A percentile compares a stretch with the other conserved stretches of the same genome.
These are phyloP conservation scores for Vanessa atalanta DNA, from an alignment of 1,140 invertebrate genomes.

Conservation along the genomic window DNA sequence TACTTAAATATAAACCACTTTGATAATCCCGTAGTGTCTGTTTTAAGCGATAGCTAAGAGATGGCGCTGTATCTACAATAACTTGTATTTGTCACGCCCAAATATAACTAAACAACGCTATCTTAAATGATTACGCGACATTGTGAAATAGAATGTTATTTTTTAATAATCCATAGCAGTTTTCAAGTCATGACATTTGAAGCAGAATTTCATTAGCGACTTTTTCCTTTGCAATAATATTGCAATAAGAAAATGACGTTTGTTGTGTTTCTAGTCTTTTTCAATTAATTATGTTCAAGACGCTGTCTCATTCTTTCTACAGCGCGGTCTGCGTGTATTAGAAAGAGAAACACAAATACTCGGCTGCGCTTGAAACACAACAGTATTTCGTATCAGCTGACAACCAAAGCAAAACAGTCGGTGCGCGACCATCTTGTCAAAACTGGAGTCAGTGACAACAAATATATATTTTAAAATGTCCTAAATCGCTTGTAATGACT, in stretches of 20 bases:
- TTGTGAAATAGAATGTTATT: conserved; percentile 73
- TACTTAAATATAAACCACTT: background rate
- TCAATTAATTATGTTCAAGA: conserved; percentile 50
- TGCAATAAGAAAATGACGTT: conserved; percentile 74
- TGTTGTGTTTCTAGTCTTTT: conserved; percentile 60
- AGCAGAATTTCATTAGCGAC: conserved; percentile 18
- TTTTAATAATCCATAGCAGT: conserved; percentile 47
- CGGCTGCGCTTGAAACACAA: conserved; percentile 59
- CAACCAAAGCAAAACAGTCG: conserved; percentile 82
- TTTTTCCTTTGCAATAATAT: conserved; percentile 69
- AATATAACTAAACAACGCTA: conserved; percentile 60
- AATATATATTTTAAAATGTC: conserved; percentile 81
- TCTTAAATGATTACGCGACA: conserved; percentile 54
- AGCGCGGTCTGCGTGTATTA: background rate
- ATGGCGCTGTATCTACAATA: conserved; percentile 24
- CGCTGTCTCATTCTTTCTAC: conserved; percentile 51
- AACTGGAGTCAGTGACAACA: conserved; percentile 80
- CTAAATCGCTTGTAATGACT: conserved; percentile 75
- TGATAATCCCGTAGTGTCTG: background rate
- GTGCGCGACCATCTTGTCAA: conserved; percentile 82
- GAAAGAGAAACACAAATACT: conserved; percentile 47
- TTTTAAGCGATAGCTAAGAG: background rate
- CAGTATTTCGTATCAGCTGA: conserved; percentile 80
- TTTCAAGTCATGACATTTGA: conserved; percentile 44
- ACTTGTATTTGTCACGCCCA: conserved; percentile 63